These are phyloP conservation scores for Agapornis roseicollis DNA, from an alignment of 2,113 vertebrate genomes.

Conservation along the genomic window DNA sequence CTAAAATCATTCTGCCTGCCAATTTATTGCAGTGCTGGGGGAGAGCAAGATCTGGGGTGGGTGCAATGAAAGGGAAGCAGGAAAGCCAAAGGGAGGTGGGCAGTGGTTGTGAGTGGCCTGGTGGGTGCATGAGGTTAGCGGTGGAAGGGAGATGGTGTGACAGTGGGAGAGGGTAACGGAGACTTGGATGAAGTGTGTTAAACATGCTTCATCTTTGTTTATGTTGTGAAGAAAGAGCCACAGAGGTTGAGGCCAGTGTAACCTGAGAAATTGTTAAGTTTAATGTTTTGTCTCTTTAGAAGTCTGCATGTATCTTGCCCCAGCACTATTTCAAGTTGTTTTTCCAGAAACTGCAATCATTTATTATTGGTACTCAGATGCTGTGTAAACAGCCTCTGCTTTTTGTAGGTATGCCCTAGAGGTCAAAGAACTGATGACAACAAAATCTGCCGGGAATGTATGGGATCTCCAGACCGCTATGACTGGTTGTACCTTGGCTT, in stretches of 20 bases:
- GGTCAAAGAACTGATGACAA: constrained; percentile 85
- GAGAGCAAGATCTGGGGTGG: not conserved
- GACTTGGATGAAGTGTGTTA: not conserved
- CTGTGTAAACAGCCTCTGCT: not conserved
- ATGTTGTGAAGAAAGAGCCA: fast-evolving
- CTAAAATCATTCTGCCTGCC: fast-evolving
- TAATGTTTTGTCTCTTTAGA: not conserved
- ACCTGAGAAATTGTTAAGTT: not conserved
- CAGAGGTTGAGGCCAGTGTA: not conserved
- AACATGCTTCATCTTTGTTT: not conserved
- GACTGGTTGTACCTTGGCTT: constrained; percentile 98
- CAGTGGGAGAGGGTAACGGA: not conserved
- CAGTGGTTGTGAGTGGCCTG: not conserved
- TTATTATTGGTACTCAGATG: fast-evolving
- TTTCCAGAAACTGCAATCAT: not conserved
- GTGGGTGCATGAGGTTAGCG: not conserved
- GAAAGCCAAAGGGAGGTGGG: not conserved
- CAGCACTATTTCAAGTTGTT: not conserved
- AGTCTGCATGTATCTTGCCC: fast-evolving
- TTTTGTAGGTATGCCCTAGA: constrained; percentile 88
- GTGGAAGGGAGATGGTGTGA: not conserved
- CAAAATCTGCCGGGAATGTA: constrained; percentile 88
- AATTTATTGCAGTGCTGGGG: not conserved
- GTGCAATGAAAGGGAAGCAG: not conserved
- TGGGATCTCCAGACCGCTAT: constrained; percentile 86